These are phyloP conservation scores for Molossus alvarezi DNA, from an alignment of 2,797 vertebrate genomes.

Conservation along the genomic window DNA sequence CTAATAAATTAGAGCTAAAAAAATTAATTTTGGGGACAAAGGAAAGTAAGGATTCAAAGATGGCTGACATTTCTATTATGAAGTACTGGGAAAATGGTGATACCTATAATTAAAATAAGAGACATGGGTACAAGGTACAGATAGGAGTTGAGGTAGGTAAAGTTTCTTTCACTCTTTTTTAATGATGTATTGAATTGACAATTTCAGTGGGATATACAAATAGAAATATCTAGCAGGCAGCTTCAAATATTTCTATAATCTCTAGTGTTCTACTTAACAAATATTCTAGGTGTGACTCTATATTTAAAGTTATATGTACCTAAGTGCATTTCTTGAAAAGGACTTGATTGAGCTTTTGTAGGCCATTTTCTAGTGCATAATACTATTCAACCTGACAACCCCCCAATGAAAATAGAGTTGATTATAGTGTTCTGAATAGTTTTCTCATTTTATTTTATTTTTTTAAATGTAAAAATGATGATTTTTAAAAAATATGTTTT, in stretches of 20 bases:
- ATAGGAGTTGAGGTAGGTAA: background rate
- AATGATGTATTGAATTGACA: constrained; percentile 30
- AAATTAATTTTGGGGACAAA: background rate
- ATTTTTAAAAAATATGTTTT: too few relatives aligned
- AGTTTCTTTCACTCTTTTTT: background rate
- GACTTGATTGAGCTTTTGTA: background rate
- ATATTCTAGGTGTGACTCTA: background rate
- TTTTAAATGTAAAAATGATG: too few relatives aligned
- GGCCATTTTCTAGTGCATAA: background rate
- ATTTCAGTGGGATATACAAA: background rate
- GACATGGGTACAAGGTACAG: background rate
- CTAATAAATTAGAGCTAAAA: background rate
- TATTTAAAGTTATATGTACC: background rate
- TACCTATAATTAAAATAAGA: background rate
- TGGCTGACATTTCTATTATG: background rate
- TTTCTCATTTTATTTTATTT: constrained; percentile 26
- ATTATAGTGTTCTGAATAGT: background rate
- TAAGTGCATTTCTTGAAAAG: constrained; percentile 22
- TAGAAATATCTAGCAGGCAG: background rate
- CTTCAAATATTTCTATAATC: constrained; percentile 6
- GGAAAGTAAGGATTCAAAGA: background rate
- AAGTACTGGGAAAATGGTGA: background rate
- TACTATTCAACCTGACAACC: background rate
- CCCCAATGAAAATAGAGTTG: background rate
- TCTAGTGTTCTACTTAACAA: constrained; percentile 12